Conservation (phyloP, 2,797 vertebrate genomes). For the Takifugu rubripes region DNA sequence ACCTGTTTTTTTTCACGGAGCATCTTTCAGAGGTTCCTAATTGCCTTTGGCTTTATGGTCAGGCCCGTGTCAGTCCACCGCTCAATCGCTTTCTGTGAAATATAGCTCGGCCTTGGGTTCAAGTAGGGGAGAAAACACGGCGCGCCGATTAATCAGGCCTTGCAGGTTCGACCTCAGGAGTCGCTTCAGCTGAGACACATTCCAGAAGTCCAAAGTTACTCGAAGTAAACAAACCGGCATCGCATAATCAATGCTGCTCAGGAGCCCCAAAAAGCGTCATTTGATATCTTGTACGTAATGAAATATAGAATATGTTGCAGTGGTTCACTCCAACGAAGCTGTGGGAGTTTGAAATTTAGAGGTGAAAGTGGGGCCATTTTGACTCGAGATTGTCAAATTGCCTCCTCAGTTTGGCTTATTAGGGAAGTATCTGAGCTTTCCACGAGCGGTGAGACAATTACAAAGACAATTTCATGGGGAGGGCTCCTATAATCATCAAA, state of each 20-base stretch:
- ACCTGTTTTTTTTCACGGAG: conserved; percentile 63
- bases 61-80: conserved; percentile 59
- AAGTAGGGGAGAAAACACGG: conserved; percentile 71
- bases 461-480: conserved; percentile 72
- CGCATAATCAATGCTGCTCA: too few relatives aligned
- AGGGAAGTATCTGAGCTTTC: conserved; percentile 60
- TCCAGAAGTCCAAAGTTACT: conserved; percentile 46
- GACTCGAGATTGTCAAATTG: conserved; percentile 53
- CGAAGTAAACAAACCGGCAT: conserved; percentile 33
- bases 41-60: conserved; percentile 74
- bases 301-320: background rate
- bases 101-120: conserved; percentile 74
- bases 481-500: conserved; percentile 72
- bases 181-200: conserved; percentile 72
- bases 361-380: conserved; percentile 45
- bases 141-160: conserved; percentile 74
- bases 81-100: conserved; percentile 75
- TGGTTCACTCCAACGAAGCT: background rate
- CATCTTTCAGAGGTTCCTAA: conserved; percentile 66
- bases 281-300: too few relatives aligned
- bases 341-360: conserved; percentile 34
- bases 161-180: conserved; percentile 61
- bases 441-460: conserved; percentile 70
- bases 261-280: too few relatives aligned
- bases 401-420: conserved; percentile 62